Conservation (phyloP, 2,888 invertebrate genomes). For the Volucella inflata region DNA sequence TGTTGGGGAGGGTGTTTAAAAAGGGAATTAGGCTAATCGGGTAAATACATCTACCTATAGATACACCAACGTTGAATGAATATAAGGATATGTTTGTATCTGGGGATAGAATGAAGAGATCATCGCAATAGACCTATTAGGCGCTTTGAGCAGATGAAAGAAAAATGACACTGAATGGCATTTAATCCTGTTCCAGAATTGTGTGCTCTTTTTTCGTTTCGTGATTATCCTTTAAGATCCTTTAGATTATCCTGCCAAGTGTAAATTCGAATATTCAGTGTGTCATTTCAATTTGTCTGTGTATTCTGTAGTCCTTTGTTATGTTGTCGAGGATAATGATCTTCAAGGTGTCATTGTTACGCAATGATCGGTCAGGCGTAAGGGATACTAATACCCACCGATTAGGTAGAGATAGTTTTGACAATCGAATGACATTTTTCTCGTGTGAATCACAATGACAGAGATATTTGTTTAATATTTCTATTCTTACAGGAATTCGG, state of each 20-base stretch:
- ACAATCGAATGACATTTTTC: neutral
- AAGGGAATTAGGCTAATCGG: conserved; percentile 74
- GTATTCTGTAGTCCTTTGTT: conserved; percentile 47
- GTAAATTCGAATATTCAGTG: conserved; percentile 48
- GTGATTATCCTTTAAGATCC: conserved; percentile 67
- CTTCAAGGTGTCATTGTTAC: conserved; percentile 48
- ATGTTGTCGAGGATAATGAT: conserved; percentile 38
- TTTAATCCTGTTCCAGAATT: conserved; percentile 77
- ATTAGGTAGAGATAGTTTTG: neutral
- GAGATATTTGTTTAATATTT: too few relatives aligned
- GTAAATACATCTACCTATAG: conserved; percentile 67
- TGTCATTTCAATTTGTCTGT: conserved; percentile 64
- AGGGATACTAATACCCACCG: conserved; percentile 7
- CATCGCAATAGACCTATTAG: conserved; percentile 69
- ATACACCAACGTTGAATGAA: conserved; percentile 26
- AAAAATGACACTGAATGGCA: conserved; percentile 78
- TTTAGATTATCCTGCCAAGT: conserved; percentile 67
- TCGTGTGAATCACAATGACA: neutral
- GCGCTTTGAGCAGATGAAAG: conserved; percentile 77
- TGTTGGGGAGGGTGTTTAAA: conserved; percentile 57
- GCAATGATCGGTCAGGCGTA: conserved; percentile 48
- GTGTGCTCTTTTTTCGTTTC: conserved; percentile 61
- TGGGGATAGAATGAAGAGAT: conserved; percentile 67
- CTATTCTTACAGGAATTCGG: too few relatives aligned
- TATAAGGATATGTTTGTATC: conserved; percentile 7